Evolutionary conservation across 2,797 vertebrate genomes (phyloP).

Genomic region (Muscicapa comitata): DNA sequence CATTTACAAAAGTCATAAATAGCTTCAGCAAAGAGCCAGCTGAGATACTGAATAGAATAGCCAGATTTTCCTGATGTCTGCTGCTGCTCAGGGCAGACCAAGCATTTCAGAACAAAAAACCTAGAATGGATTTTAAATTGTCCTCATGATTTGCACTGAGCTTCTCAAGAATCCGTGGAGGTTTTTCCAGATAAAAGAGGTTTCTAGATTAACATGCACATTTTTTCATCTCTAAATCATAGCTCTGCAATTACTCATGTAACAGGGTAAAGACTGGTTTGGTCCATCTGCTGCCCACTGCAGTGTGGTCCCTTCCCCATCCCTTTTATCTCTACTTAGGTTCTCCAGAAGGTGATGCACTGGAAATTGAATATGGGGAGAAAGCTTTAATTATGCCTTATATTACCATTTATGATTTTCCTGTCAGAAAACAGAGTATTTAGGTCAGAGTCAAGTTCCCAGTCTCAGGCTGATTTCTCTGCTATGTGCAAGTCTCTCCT

Average conservation of each 20-base stretch:
- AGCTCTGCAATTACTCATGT: background rate
- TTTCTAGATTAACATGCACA: background rate
- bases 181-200: background rate
- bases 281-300: background rate
- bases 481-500: background rate
- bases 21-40: background rate
- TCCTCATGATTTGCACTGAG: background rate
- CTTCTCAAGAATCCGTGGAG: background rate
- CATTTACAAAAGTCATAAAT: background rate
- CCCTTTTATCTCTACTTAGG: background rate
- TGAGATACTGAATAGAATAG: background rate
- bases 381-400: background rate
- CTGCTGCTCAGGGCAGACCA: background rate
- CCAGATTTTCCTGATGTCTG: background rate
- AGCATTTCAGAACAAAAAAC: background rate
- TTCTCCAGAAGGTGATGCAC: background rate
- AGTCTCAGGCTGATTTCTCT: background rate
- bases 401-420: background rate
- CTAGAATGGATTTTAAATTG: background rate
- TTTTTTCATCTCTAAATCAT: background rate
- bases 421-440: background rate
- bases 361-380: background rate
- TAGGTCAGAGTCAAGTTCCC: background rate
- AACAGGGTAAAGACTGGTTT: background rate
- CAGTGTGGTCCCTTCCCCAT: background rate